Evolutionary conservation across 2,797 vertebrate genomes (phyloP).

Genomic region (Antennarius maculatus): DNA sequence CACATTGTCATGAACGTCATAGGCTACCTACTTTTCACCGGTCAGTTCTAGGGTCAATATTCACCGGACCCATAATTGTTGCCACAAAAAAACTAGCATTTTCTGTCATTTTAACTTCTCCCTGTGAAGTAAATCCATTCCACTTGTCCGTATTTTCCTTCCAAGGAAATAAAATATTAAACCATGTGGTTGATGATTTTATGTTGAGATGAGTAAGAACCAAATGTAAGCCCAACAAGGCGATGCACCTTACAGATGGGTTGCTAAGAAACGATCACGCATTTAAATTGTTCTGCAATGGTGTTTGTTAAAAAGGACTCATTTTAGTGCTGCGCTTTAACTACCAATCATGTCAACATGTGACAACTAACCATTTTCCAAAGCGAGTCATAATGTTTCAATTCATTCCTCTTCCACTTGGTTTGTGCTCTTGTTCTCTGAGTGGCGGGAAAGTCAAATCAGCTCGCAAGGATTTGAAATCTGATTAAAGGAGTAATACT

Average conservation of each 20-base stretch:
- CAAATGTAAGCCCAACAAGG: constrained; percentile 21
- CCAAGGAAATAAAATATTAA: constrained; percentile 23
- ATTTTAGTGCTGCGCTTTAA: constrained; percentile 4
- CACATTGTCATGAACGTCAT: constrained; percentile 14
- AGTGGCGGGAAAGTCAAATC: constrained; percentile 1
- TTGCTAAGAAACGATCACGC: constrained; percentile 28
- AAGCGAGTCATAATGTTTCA: constrained; percentile 21
- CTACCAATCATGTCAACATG: constrained; percentile 9
- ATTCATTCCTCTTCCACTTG: constrained; percentile 8
- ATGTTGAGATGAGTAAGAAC: constrained; percentile 28
- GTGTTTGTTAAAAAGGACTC: constrained; percentile 11
- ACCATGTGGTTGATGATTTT: constrained; percentile 21
- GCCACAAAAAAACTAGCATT: constrained; percentile 13
- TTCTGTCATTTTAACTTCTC: constrained; percentile 28
- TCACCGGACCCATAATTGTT: constrained; percentile 18
- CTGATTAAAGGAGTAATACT: background rate
- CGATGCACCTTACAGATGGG: constrained; percentile 37
- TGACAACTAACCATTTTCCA: constrained; percentile 32
- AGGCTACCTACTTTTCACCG: constrained; percentile 18
- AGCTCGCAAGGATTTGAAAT: constrained; percentile 1
- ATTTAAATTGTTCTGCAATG: constrained; percentile 12
- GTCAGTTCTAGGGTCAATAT: constrained; percentile 21
- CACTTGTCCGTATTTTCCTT: constrained; percentile 23
- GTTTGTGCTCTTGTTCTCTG: too few species aligned
- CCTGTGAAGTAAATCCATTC: constrained; percentile 26